These are phyloP conservation scores for Torymus auratus DNA, from an alignment of 2,888 invertebrate genomes.

Conservation along the genomic window DNA sequence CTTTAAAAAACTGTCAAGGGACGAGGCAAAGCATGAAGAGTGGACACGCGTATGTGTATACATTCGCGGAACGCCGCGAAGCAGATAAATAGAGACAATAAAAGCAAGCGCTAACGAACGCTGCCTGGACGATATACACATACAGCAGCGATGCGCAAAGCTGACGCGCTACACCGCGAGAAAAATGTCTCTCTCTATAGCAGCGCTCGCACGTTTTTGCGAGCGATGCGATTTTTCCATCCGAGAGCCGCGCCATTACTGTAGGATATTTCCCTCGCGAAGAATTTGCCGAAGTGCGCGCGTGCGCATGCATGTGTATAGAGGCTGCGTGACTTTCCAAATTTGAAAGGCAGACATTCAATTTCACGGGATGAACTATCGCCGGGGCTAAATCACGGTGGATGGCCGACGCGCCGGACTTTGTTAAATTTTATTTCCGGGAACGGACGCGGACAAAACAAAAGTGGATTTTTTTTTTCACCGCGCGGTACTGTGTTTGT, in stretches of 20 bases:
- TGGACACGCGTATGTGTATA: background rate
- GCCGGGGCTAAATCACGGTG: background rate
- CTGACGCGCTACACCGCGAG: background rate
- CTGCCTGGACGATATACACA: background rate
- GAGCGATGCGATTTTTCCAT: too few species aligned
- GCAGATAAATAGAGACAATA: slow-evolving; percentile 44
- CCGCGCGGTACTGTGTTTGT: too few species aligned
- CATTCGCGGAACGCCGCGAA: background rate
- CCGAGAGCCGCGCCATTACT: too few species aligned
- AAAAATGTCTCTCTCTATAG: background rate
- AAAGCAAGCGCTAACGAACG: slow-evolving; percentile 10
- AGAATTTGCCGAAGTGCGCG: background rate
- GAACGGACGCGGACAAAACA: background rate
- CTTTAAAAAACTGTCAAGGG: slow-evolving; percentile 42
- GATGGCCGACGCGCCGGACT: background rate
- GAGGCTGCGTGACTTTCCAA: background rate
- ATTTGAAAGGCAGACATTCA: slow-evolving; percentile 39
- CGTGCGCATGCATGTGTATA: background rate
- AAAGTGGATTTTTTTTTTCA: slow-evolving; percentile 1
- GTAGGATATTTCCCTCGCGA: too few species aligned
- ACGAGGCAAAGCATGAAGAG: slow-evolving; percentile 13
- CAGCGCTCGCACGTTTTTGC: too few species aligned
- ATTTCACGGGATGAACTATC: slow-evolving; percentile 40
- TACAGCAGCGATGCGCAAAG: background rate
- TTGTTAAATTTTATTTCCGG: slow-evolving; percentile 30